Conservation (phyloP, 1,140 invertebrate species). For the Drosophila kurseongensis region DNA sequence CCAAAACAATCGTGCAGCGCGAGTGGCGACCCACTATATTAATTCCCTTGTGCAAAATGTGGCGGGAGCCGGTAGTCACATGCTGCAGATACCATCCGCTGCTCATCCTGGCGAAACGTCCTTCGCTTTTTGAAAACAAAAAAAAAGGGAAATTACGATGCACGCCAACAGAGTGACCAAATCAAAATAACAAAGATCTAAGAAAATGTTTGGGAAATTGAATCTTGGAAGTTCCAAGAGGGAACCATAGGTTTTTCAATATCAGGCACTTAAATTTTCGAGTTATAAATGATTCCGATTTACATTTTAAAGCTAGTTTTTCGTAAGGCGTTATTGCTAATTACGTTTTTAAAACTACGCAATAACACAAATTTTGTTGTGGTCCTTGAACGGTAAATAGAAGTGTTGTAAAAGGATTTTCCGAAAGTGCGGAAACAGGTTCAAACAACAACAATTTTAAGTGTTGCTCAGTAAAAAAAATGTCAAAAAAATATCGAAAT, state of each 20-base stretch:
- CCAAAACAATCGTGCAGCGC: slow-evolving; percentile 38
- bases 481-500: too few species aligned
- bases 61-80: slow-evolving; percentile 13
- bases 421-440: not conserved
- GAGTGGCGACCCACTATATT: slow-evolving; percentile 57
- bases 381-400: not conserved
- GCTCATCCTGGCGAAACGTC: slow-evolving; percentile 4
- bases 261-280: too few species aligned
- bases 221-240: not conserved
- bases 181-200: too few species aligned
- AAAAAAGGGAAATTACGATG: not conserved
- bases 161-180: not conserved
- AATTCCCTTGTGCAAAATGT: slow-evolving; percentile 38
- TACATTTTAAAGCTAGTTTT: not conserved
- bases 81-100: slow-evolving; percentile 58
- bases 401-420: not conserved
- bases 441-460: not conserved
- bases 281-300: not conserved
- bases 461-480: too few species aligned
- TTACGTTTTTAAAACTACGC: not conserved
- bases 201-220: not conserved
- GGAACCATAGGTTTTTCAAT: too few species aligned
- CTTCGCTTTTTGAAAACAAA: not conserved
- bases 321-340: too few species aligned
- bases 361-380: not conserved